A percentile compares a stretch with the other conserved stretches of the same genome.
These are phyloP conservation scores for Andrena praecox DNA, from an alignment of 2,888 invertebrate species.

Conservation along the genomic window DNA sequence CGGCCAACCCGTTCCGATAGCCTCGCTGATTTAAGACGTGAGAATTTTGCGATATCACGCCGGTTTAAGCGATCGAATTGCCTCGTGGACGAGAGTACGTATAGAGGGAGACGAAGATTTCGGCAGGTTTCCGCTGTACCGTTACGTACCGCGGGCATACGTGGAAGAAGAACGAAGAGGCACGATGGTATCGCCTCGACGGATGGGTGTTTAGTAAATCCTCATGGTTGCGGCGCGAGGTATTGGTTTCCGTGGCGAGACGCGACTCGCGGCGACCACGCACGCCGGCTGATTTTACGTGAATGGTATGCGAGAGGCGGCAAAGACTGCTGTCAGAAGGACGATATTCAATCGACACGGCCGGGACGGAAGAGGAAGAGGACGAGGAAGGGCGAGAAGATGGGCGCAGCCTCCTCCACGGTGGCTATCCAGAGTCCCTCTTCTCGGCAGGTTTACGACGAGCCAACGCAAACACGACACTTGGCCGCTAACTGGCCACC, in stretches of 20 bases:
- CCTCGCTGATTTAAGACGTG: not conserved
- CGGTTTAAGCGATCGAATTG: not conserved
- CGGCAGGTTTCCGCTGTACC: not conserved
- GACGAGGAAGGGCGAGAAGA: constrained; percentile 46
- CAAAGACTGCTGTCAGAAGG: constrained; percentile 37
- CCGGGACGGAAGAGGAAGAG: constrained; percentile 30
- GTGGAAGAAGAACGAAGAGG: constrained; percentile 8
- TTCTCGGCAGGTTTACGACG: constrained; percentile 80
- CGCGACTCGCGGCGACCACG: constrained; percentile 5
- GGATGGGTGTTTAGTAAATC: constrained; percentile 20
- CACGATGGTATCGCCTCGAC: not conserved
- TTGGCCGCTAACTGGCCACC: constrained; percentile 81
- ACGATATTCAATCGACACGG: constrained; percentile 51
- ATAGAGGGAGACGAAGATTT: not conserved
- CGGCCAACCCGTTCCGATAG: constrained; percentile 23
- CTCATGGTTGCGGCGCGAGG: not conserved
- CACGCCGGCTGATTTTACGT: constrained; percentile 27
- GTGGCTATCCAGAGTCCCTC: constrained; percentile 72
- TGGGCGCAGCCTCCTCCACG: constrained; percentile 61
- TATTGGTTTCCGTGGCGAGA: constrained; percentile 11
- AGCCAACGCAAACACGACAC: constrained; percentile 81
- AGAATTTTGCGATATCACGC: not conserved
- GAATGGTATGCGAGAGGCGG: constrained; percentile 13
- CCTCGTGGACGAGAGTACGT: not conserved
- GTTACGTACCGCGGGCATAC: not conserved